Base-by-base conservation (phyloP, 2,113 vertebrate species). In the Prunella fulvescens region DNA sequence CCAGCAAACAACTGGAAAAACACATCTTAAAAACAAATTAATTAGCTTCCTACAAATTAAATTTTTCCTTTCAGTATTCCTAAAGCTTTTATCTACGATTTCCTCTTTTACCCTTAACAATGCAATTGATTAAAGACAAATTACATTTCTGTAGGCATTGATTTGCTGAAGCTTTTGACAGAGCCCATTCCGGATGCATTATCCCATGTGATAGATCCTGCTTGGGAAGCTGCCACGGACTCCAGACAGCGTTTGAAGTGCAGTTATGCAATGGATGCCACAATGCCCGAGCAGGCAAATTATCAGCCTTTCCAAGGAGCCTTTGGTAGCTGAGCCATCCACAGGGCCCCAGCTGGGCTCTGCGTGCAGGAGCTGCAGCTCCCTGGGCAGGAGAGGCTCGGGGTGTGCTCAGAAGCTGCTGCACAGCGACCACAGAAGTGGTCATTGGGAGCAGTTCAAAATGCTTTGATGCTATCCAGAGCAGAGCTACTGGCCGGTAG, bases 391-490 rank as follows among this genome's bases (percentile, higher is more conserved):
- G 54, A 66, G 12, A 6, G 12, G 83, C 18, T 57, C 60, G 8
- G 7, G 66, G 11, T 66, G 87, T 39, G 84, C 94, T 86, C 76
- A 39, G 51, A 56, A 14, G 80, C 86, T 86, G 79, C 87, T n/a
- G 73, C 42, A 61, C 50, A 77, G n/a, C 22, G 3, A 90, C 91
- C 89, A 84, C 91, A 92, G 70, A 80, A 92, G 90, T 45, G 94
- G 79, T 83, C 87, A 85, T 3, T 94, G 96, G 94, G 87, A 93
- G 89, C 4, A 94, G 92, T 93, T 97, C 89, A 94, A 88, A 96
- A 92, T 86, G 92, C 95, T 94, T 93, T 96, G 96, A 96, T 97
- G 95, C 92, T 95, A 65, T 82, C 94, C 96, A 96, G 81, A 96
- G 81, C 91, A 73, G 76, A 4, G 45, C 77, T 81, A 92, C 86